These are phyloP conservation scores for Oligia fasciuncula DNA, from an alignment of 2,888 invertebrate species.

Conservation along the genomic window DNA sequence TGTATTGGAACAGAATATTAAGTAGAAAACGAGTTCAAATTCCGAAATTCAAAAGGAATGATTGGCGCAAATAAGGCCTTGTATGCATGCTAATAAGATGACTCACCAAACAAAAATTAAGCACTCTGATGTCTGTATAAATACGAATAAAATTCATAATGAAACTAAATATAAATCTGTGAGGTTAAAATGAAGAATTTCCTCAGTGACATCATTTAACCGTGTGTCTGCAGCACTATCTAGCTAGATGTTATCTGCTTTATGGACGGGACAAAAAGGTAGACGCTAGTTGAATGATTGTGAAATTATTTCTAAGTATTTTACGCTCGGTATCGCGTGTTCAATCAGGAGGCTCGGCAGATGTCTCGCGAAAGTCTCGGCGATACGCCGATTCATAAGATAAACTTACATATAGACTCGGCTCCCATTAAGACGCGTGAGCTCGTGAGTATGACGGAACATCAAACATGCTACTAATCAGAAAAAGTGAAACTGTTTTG, in stretches of 20 bases:
- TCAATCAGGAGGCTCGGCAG: slow-evolving; percentile 75
- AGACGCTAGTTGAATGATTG: slow-evolving; percentile 65
- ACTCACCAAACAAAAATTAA: slow-evolving; percentile 13
- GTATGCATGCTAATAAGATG: slow-evolving; percentile 39
- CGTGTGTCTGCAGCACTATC: slow-evolving; percentile 55
- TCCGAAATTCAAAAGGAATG: slow-evolving; percentile 31
- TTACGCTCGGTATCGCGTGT: slow-evolving; percentile 71
- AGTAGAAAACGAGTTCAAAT: slow-evolving; percentile 11
- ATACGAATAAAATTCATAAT: slow-evolving; percentile 11
- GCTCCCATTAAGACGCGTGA: slow-evolving; percentile 50
- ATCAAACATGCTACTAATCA: slow-evolving; percentile 34
- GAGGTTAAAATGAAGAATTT: slow-evolving; percentile 56
- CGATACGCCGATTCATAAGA: slow-evolving; percentile 74
- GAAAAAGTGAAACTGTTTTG: slow-evolving; percentile 34
- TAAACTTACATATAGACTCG: slow-evolving; percentile 70
- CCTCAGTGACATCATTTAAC: slow-evolving; percentile 54
- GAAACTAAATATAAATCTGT: slow-evolving; percentile 44
- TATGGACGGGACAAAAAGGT: slow-evolving; percentile 63
- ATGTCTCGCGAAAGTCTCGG: slow-evolving; percentile 79
- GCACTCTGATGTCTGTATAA: neutral
- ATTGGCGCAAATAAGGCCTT: slow-evolving; percentile 39
- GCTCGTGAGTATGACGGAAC: slow-evolving; percentile 37
- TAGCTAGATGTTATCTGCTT: slow-evolving; percentile 61
- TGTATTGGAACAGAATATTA: slow-evolving; percentile 18
- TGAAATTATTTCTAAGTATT: slow-evolving; percentile 69